A percentile compares a stretch with the other conserved stretches of the same genome.
These are phyloP conservation scores for Seladonia tumulorum DNA, from an alignment of 2,888 invertebrate species.

Conservation along the genomic window DNA sequence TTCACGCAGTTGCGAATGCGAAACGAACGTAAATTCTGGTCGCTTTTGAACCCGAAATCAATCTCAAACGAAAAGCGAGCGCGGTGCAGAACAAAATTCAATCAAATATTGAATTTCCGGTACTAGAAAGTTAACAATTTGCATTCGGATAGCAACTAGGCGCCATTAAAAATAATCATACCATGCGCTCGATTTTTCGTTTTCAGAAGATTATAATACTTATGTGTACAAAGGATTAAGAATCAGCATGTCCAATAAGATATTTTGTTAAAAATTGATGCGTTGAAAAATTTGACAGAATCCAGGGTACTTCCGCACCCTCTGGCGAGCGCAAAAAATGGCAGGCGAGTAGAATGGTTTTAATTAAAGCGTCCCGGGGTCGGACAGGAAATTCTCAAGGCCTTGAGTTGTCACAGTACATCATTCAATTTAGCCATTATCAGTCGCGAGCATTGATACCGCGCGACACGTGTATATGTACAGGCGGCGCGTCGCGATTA, in stretches of 20 bases:
- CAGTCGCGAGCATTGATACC: slow-evolving; percentile 37
- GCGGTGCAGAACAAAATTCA: background rate
- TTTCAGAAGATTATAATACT: too few relatives aligned
- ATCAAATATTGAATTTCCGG: background rate
- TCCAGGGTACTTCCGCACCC: background rate
- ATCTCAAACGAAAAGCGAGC: too few relatives aligned
- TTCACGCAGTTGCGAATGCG: background rate
- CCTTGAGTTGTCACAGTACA: background rate
- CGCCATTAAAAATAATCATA: background rate
- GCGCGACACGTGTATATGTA: slow-evolving; percentile 41
- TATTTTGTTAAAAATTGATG: too few relatives aligned
- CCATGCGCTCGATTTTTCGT: too few relatives aligned
- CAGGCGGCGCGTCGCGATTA: slow-evolving; percentile 66
- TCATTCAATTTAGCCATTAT: slow-evolving; percentile 36
- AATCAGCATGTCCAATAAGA: too few relatives aligned
- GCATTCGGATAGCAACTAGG: background rate
- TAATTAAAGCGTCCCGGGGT: background rate
- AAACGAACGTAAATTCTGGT: background rate
- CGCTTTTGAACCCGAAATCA: background rate
- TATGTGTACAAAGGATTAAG: too few relatives aligned
- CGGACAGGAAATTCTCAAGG: background rate
- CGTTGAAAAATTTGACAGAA: background rate
- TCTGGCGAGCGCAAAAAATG: background rate
- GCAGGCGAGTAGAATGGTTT: background rate
- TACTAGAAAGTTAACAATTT: background rate